Evolutionary conservation across 1,140 invertebrate genomes (phyloP).

Genomic region (Hyposmocoma kahamanoa): DNA sequence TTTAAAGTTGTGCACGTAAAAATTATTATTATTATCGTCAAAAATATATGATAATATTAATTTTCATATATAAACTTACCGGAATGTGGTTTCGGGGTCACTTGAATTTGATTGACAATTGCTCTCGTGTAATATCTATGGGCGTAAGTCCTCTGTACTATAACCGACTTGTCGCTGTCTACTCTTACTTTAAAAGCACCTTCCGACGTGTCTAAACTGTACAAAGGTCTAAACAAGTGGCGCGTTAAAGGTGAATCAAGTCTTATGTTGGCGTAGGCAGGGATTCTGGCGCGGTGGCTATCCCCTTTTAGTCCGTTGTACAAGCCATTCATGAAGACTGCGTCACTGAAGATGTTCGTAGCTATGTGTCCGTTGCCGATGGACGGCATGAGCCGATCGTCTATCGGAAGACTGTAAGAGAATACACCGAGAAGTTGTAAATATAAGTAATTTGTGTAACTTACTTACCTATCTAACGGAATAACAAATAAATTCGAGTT

Average conservation of each 20-base stretch:
- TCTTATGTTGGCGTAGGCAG: conserved; percentile 74
- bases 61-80: no score
- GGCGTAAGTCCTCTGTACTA: conserved; percentile 72
- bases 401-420: conserved; percentile 60
- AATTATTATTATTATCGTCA: no score
- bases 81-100: conserved; percentile 46
- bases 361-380: conserved; percentile 75
- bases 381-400: conserved; percentile 74
- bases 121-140: conserved; percentile 75
- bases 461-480: no score
- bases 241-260: conserved; percentile 61
- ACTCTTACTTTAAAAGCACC: conserved; percentile 63
- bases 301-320: conserved; percentile 73
- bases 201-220: conserved; percentile 57
- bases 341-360: conserved; percentile 74
- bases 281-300: conserved; percentile 74
- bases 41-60: no score
- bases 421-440: background rate
- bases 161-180: conserved; percentile 61
- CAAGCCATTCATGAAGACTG: conserved; percentile 75
- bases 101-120: conserved; percentile 73
- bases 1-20: no score
- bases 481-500: no score
- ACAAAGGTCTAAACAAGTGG: conserved; percentile 43
- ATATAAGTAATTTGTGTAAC: no score